phyloP scores from a whole-genome alignment of 2,113 vertebrate genomes.

The Noturus placidus region DNA sequence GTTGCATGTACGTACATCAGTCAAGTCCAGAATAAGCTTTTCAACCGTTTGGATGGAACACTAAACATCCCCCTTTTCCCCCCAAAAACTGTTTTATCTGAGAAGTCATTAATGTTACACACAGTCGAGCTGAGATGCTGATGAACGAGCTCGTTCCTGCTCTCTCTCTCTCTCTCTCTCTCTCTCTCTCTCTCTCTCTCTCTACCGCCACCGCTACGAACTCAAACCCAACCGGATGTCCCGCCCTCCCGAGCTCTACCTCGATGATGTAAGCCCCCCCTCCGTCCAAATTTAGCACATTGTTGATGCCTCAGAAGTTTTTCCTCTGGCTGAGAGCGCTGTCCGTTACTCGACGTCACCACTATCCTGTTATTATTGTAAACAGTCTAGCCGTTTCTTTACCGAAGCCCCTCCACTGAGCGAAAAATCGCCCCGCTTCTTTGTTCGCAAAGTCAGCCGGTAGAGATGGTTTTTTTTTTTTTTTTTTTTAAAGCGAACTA shows the following conservation, averaged over 20 bases:
- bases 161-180: background rate
- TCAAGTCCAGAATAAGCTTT: background rate
- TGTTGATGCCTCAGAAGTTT: constrained; percentile 72
- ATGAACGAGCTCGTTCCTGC: background rate
- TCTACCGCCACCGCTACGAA: constrained; percentile 61
- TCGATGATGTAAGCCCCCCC: constrained; percentile 81
- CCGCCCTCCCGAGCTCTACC: constrained; percentile 71
- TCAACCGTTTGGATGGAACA: background rate
- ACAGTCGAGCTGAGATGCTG: background rate
- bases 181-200: background rate
- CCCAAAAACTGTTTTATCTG: background rate
- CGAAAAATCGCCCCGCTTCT: constrained; percentile 72
- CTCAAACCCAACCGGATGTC: constrained; percentile 81
- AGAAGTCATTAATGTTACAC: background rate
- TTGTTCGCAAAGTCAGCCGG: constrained; percentile 76
- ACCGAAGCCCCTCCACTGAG: constrained; percentile 69
- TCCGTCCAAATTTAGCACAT: constrained; percentile 81
- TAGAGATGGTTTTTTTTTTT: constrained; percentile 58
- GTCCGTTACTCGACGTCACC: constrained; percentile 73
- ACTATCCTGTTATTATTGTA: constrained; percentile 80
- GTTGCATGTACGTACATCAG: background rate
- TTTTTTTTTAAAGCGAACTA: constrained; percentile 11
- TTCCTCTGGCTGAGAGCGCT: constrained; percentile 69
- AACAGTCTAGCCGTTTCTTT: constrained; percentile 82
- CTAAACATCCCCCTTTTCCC: background rate